phyloP scores from a whole-genome alignment of 2,888 invertebrate species.

The Sarcophaga subvicina region DNA sequence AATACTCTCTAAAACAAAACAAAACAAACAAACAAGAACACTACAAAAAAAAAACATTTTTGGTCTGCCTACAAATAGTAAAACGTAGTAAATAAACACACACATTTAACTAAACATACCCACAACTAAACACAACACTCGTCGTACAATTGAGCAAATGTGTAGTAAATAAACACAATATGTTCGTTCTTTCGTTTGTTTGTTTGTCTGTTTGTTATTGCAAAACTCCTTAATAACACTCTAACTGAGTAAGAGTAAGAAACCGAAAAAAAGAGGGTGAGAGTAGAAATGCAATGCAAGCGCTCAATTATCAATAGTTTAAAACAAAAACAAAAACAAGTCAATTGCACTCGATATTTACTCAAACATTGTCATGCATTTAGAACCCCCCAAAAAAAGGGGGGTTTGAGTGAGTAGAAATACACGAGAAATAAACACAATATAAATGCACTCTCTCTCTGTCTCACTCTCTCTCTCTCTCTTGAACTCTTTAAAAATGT shows the following conservation, averaged over 20 bases:
- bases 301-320: background rate
- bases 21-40: background rate
- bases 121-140: background rate
- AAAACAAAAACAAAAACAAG: background rate
- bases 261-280: no score
- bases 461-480: background rate
- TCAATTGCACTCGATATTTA: background rate
- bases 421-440: no score
- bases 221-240: background rate
- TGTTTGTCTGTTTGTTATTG: background rate
- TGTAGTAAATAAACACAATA: background rate
- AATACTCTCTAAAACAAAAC: background rate
- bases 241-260: background rate
- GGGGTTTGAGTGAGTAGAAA: background rate
- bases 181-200: background rate
- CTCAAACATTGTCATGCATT: background rate
- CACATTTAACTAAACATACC: background rate
- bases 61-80: constrained; percentile 58
- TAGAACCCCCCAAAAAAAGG: background rate
- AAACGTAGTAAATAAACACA: constrained; percentile 8
- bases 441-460: background rate
- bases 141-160: background rate
- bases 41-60: constrained; percentile 8
- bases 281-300: background rate
- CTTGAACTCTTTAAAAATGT: no score